Base-by-base conservation (phyloP, 2,888 invertebrate genomes). In the Stomorhina lunata region DNA sequence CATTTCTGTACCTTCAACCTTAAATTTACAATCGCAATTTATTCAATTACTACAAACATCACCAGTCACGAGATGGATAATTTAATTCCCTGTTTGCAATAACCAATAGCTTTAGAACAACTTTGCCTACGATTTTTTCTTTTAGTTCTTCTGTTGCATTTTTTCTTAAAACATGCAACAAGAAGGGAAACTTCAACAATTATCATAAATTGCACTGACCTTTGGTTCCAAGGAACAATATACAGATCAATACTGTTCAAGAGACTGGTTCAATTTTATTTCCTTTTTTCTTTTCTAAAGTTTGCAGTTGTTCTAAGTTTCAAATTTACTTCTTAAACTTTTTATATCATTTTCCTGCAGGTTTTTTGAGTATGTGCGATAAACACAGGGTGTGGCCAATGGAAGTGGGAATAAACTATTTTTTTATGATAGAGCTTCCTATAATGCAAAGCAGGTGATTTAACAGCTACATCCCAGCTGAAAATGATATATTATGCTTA, bases 161-260 rank as follows among this genome's bases (percentile, higher is more conserved):
- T 57, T n/a, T 12, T n/a, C n/a, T n/a, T n/a, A n/a, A n/a, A 17
- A n/a, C 43, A 32, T 57, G 32, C 45, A 43, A 45, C 45, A 22
- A 20, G n/a, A n/a, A n/a, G n/a, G n/a, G n/a, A n/a, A n/a, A n/a
- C n/a, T n/a, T 4, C n/a, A 43, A 6, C 29, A 57, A 45, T 20
- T n/a, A 43, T 32, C 71, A 71, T 59, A 59, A 71, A 59, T 25
- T 25, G 20, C 63, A 2, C 37, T 73, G 72, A 73, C 72, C 72
- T 63, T 50, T 61, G 43, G 15, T n/a, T 43, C 20, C 9, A 55
- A 17, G 4, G n/a, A n/a, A n/a, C n/a, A n/a, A n/a, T n/a, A n/a
- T 5, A 55, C 10, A 25, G 57, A 57, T 17, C 43, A 55, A 6
- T 15, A 45, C 20, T 29, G 17, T 25, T 34, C 43, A 17, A 22